Conservation (phyloP, 2,113 vertebrate genomes). For the Symphodus melops region DNA sequence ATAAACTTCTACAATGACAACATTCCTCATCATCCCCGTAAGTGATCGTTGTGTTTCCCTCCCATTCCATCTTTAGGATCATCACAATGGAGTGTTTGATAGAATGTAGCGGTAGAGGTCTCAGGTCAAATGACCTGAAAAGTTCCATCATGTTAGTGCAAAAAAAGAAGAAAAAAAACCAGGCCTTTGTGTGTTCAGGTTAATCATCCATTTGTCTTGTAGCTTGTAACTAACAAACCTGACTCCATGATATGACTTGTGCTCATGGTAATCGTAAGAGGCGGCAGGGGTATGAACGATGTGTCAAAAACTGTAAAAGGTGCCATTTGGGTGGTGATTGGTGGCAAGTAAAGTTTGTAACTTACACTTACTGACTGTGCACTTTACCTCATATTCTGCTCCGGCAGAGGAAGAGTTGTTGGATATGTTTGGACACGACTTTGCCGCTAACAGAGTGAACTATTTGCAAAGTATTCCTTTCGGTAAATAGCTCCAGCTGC, state of each 20-base stretch:
- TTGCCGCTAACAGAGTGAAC: conserved; percentile 72
- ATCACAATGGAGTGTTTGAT: conserved; percentile 48
- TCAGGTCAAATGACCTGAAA: conserved; percentile 28
- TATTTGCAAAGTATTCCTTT: conserved; percentile 66
- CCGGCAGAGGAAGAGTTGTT: conserved; percentile 47
- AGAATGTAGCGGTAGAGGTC: conserved; percentile 43
- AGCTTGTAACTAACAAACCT: conserved; percentile 60
- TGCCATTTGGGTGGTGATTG: conserved; percentile 45
- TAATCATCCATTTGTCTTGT: conserved; percentile 47
- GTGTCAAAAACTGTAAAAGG: conserved; percentile 30
- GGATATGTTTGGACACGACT: conserved; percentile 48
- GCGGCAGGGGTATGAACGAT: conserved; percentile 68
- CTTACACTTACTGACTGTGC: conserved; percentile 53
- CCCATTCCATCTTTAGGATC: conserved; percentile 49
- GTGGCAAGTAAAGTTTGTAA: conserved; percentile 34
- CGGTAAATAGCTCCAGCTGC: conserved; percentile 72
- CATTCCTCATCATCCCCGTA: conserved; percentile 43
- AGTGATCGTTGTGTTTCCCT: conserved; percentile 58
- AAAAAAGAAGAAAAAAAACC: conserved; percentile 14
- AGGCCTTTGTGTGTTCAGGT: conserved; percentile 9
- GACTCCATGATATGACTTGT: conserved; percentile 41
- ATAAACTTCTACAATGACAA: conserved; percentile 52
- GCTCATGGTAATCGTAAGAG: conserved; percentile 55
- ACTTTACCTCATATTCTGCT: conserved; percentile 75
- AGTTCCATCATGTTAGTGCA: conserved; percentile 37